Percentiles rank a stretch among this genome's conserved stretches.
These are phyloP conservation scores for Troides oblongomaculatus DNA, from an alignment of 2,888 invertebrate genomes.

Conservation along the genomic window DNA sequence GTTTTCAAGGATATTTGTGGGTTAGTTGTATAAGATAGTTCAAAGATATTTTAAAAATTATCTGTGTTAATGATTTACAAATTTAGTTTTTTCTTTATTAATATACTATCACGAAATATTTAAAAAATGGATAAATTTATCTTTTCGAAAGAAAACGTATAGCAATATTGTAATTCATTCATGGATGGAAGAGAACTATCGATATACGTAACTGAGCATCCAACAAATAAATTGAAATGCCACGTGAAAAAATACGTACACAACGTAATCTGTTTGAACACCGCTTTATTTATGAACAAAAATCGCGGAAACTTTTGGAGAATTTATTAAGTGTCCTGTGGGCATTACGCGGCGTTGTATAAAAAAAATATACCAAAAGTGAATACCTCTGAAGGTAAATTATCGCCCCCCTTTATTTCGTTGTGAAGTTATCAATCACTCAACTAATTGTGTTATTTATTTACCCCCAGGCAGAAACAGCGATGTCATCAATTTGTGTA, in stretches of 20 bases:
- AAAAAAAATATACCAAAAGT: conserved; percentile 13
- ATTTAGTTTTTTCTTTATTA: too few species aligned
- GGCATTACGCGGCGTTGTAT: conserved; percentile 19
- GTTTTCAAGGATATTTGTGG: too few species aligned
- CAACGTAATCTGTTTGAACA: conserved; percentile 24
- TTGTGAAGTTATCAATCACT: conserved; percentile 64
- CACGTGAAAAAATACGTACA: conserved; percentile 25
- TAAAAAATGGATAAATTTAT: background rate
- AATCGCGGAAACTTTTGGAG: conserved; percentile 27
- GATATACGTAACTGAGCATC: conserved; percentile 19
- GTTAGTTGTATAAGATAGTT: too few species aligned
- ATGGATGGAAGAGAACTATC: conserved; percentile 23
- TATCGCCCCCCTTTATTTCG: conserved; percentile 37
- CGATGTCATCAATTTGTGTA: conserved; percentile 68
- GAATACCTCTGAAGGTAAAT: conserved; percentile 28
- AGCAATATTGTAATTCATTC: conserved; percentile 14
- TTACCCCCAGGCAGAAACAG: conserved; percentile 60
- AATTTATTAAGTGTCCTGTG: conserved; percentile 29
- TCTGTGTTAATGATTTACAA: too few species aligned
- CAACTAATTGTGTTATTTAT: conserved; percentile 72
- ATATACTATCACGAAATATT: background rate
- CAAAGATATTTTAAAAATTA: too few species aligned
- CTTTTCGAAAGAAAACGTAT: conserved; percentile 4
- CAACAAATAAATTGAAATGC: conserved; percentile 26
- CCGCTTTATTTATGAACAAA: conserved; percentile 28